Conservation (phyloP, 2,888 invertebrate species). For the Antheraea yamamai region DNA sequence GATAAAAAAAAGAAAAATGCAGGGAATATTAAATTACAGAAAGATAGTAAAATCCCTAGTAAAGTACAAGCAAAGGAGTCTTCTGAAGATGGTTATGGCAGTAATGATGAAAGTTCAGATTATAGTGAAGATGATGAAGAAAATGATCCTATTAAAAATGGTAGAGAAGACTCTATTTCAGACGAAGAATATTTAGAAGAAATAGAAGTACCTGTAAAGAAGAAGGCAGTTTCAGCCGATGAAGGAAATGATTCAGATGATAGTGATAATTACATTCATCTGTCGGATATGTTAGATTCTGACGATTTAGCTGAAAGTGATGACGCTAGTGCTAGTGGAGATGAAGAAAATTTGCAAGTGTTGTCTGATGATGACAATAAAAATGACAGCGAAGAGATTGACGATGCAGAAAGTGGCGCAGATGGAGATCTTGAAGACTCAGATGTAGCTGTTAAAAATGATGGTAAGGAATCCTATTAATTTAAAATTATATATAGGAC, state of each 20-base stretch:
- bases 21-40: conserved; percentile 29
- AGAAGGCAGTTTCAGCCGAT: conserved; percentile 53
- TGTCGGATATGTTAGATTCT: conserved; percentile 68
- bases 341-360: conserved; percentile 32
- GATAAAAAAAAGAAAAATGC: conserved; percentile 24
- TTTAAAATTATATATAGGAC: not conserved
- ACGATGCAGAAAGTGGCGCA: conserved; percentile 20
- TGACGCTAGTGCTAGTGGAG: conserved; percentile 52
- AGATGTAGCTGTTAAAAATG: conserved; percentile 31
- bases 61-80: conserved; percentile 49
- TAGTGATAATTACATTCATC: conserved; percentile 60
- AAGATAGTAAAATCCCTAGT: conserved; percentile 37
- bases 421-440: conserved; percentile 35
- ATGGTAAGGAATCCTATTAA: conserved; percentile 16
- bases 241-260: conserved; percentile 68
- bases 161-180: not conserved
- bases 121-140: conserved; percentile 28
- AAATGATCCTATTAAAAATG: conserved; percentile 7
- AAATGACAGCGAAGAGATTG: conserved; percentile 25
- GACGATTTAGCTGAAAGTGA: conserved; percentile 59
- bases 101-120: conserved; percentile 47
- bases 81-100: conserved; percentile 70
- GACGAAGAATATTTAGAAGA: conserved; percentile 60
- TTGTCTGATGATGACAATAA: conserved; percentile 31
- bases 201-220: conserved; percentile 62